phyloP scores from a whole-genome alignment of 2,888 invertebrate species.

The Latheticus oryzae region DNA sequence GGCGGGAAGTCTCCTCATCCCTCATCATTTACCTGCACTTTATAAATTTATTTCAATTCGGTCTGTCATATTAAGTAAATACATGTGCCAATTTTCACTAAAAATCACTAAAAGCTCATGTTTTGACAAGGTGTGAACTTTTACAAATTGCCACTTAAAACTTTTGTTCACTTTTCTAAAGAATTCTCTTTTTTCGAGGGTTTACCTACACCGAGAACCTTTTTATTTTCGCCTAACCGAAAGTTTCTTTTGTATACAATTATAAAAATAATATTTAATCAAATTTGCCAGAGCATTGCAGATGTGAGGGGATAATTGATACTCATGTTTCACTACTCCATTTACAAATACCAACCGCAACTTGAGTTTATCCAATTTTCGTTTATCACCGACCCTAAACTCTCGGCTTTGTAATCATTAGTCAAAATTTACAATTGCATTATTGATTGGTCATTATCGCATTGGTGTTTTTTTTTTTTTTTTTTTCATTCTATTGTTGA shows the following conservation, averaged over 20 bases:
- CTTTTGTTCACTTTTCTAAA: constrained; percentile 43
- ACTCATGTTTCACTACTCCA: constrained; percentile 32
- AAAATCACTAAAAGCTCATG: constrained; percentile 45
- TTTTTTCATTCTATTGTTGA: not conserved
- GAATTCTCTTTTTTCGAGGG: constrained; percentile 23
- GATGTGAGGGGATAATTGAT: constrained; percentile 38
- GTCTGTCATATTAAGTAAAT: constrained; percentile 46
- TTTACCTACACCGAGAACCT: constrained; percentile 32
- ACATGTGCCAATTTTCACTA: constrained; percentile 45
- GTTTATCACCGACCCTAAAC: constrained; percentile 36
- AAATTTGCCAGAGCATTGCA: constrained; percentile 38
- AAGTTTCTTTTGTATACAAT: constrained; percentile 15
- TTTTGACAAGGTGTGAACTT: constrained; percentile 55
- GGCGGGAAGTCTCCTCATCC: not conserved
- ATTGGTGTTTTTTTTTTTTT: not conserved
- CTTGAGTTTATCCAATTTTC: constrained; percentile 49
- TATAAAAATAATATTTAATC: constrained; percentile 35
- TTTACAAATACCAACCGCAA: constrained; percentile 45
- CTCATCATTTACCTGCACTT: constrained; percentile 22
- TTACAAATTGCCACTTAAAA: constrained; percentile 56
- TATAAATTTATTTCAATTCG: constrained; percentile 23
- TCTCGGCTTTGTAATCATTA: constrained; percentile 35
- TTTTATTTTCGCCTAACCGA: constrained; percentile 28
- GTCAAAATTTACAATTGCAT: too few relatives aligned
- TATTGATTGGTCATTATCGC: too few relatives aligned